Base-by-base conservation (phyloP, 2,113 vertebrate species). In the Microtus richardsoni region DNA sequence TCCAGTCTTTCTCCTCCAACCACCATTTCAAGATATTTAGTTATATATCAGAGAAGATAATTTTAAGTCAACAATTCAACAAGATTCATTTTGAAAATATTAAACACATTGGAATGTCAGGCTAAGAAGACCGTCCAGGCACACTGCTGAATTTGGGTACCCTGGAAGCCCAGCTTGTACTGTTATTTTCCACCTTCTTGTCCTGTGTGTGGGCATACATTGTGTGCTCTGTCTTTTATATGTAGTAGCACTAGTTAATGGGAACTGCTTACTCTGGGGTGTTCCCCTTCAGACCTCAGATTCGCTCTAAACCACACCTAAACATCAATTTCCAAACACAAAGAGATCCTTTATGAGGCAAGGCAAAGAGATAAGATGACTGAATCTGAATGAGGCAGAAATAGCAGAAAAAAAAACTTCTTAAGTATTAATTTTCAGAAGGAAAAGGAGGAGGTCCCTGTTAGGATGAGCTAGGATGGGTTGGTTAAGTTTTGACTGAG, bases 11-110 rank as follows among this genome's bases (percentile, higher is more conserved):
- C 7, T 44, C 60, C 86, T 90, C 7, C 22, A 22, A 16, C 41
- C 11, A 54, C 13, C 7, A 26, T 66, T 92, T n/a, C 39, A 62
- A 30, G n/a, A 16, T 36, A 19, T 95, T 66, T 93, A 74, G 36
- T 74, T 92, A 26, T 89, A 84, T 92, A 30, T 71, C 58, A 86
- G 33, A 87, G 19, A 68, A 79, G 83, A 13, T 5, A 10, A 7
- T 89, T 90, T 93, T 74, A 52, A 89, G 44, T 77, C 19, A 91
- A 88, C 30, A 3, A 1, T 84, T 96, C 88, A 60, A 87, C 74
- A 87, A 52, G 54, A 60, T 78, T 89, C n/a, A 13, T 60, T 91
- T 87, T 74, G 68, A 36, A 24, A 93, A 66, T 36, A 77, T 64
- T 79, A 19, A 39, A 24, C 41, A 7, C 54, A 24, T 83, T 90